Conservation (phyloP, 2,888 invertebrate genomes). For the Tuberolachnus salignus region DNA sequence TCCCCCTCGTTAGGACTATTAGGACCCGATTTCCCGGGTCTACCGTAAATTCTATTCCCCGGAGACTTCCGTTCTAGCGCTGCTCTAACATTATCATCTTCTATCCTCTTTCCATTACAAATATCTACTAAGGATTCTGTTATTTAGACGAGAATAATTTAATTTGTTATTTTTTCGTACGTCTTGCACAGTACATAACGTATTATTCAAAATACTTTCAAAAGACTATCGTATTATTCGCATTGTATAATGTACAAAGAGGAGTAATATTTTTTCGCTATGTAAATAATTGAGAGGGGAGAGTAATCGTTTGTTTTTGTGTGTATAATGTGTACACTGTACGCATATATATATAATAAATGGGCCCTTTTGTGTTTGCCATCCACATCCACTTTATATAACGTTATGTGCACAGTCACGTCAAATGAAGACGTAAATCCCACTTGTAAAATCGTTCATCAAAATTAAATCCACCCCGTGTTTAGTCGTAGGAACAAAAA, state of each 20-base stretch:
- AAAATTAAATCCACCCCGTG: conserved; percentile 45
- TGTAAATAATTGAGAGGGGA: conserved; percentile 42
- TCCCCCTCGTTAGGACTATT: no score
- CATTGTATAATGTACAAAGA: conserved; percentile 21
- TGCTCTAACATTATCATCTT: no score
- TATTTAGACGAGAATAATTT: no score
- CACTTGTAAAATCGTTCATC: conserved; percentile 55
- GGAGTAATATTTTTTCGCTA: conserved; percentile 25
- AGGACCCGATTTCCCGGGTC: no score
- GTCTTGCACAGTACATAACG: no score
- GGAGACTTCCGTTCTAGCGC: no score
- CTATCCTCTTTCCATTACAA: no score
- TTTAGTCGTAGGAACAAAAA: not conserved
- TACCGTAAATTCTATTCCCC: no score
- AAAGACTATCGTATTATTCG: no score
- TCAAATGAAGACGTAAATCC: conserved; percentile 55
- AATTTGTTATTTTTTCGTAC: no score
- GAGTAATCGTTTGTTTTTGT: conserved; percentile 48
- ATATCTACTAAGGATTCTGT: no score
- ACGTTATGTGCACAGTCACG: conserved; percentile 52
- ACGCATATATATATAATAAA: not conserved
- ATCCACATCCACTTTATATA: conserved; percentile 49
- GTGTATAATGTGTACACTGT: not conserved
- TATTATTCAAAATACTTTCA: no score
- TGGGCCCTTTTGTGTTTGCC: conserved; percentile 44